A percentile compares a stretch with the other conserved stretches of the same genome.
These are phyloP conservation scores for Aix galericulata DNA, from an alignment of 2,113 vertebrate genomes.

Conservation along the genomic window DNA sequence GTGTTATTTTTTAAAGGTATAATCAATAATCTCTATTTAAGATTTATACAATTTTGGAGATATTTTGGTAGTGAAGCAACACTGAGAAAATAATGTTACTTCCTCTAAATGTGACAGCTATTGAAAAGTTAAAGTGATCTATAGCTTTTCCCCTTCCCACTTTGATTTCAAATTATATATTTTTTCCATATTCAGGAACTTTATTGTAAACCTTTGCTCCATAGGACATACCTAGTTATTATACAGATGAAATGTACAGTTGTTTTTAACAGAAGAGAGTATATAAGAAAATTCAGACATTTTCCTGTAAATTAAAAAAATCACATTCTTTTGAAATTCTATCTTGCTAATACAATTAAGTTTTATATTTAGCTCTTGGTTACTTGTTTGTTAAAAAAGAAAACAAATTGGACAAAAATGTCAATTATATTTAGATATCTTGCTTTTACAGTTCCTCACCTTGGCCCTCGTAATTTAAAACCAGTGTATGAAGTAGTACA, in stretches of 20 bases:
- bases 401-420: neutral
- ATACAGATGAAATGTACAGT: neutral
- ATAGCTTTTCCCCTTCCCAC: neutral
- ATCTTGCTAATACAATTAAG: neutral
- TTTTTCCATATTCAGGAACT: neutral
- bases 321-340: neutral
- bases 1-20: neutral
- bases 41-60: neutral
- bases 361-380: neutral
- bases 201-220: neutral
- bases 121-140: neutral
- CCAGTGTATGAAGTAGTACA: neutral
- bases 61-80: neutral
- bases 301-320: neutral
- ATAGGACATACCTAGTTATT: neutral
- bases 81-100: neutral
- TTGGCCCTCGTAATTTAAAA: neutral
- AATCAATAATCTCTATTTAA: neutral
- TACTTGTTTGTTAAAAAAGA: neutral
- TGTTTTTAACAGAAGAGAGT: neutral
- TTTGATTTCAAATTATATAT: neutral
- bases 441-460: neutral
- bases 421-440: neutral
- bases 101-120: neutral
- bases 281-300: neutral